Evolutionary conservation across 1,140 invertebrate species (phyloP).

Genomic region (Danaus plexippus): DNA sequence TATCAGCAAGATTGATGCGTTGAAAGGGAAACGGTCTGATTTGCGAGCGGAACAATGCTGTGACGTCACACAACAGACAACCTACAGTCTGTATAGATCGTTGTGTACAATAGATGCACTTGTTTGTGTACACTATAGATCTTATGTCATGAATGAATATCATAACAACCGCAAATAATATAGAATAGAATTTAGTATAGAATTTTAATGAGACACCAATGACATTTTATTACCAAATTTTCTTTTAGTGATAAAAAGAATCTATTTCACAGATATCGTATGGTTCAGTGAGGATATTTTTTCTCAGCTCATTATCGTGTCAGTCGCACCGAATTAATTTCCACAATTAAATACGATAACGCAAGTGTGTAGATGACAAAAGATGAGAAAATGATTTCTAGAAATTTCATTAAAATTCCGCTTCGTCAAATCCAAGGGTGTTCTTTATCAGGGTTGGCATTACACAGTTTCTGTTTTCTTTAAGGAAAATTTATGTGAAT

Average conservation of each 20-base stretch:
- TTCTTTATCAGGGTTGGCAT: conserved; percentile 43
- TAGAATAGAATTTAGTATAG: no score
- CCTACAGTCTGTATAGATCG: no score
- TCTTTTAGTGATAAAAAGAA: no score
- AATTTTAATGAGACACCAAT: no score
- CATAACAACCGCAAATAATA: no score
- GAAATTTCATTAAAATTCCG: conserved; percentile 70
- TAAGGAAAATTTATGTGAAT: no score
- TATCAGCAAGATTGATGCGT: conserved; percentile 18
- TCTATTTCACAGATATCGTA: no score
- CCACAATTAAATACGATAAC: conserved; percentile 1
- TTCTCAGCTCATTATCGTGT: no score
- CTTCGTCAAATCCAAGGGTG: conserved; percentile 54
- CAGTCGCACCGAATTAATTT: no score
- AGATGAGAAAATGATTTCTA: conserved; percentile 58
- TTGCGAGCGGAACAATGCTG: conserved; percentile 14
- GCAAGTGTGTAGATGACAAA: conserved; percentile 31
- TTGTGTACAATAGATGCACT: conserved; percentile 2
- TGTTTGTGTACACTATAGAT: conserved; percentile 3
- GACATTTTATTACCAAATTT: no score
- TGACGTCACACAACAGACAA: conserved; percentile 9
- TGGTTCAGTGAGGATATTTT: no score
- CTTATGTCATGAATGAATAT: not conserved
- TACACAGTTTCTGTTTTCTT: no score
- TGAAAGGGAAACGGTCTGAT: conserved; percentile 20